These are phyloP conservation scores for Antidorcas marsupialis DNA, from an alignment of 2,113 vertebrate species.

Conservation along the genomic window DNA sequence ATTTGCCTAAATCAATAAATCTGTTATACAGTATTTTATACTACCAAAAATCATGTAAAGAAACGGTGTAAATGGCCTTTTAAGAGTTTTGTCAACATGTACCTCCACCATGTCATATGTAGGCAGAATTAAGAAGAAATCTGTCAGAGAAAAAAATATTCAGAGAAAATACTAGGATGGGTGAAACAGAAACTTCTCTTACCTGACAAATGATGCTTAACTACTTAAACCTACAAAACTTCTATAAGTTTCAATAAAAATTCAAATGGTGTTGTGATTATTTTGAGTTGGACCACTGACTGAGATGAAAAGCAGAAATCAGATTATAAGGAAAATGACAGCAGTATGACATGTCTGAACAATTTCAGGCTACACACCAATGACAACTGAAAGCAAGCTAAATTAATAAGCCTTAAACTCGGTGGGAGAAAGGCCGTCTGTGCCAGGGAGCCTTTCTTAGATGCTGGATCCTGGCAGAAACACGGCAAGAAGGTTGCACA, in stretches of 20 bases:
- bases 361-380: constrained; percentile 40
- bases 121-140: neutral
- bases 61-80: neutral
- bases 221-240: constrained; percentile 28
- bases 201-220: neutral
- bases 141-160: neutral
- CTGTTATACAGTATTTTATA: neutral
- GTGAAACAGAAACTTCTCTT: neutral
- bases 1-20: neutral
- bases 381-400: constrained; percentile 17
- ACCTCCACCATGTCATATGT: neutral
- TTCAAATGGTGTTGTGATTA: neutral
- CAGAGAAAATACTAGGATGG: neutral
- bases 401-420: constrained; percentile 17
- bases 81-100: neutral
- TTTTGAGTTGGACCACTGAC: neutral
- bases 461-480: neutral
- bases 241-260: constrained; percentile 31
- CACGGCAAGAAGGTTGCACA: constrained; percentile 11
- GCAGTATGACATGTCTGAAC: neutral
- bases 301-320: neutral
- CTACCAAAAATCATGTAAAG: neutral
- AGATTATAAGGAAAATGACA: constrained; percentile 28
- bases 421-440: constrained; percentile 23
- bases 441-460: neutral